Evolutionary conservation across 2,888 invertebrate species (phyloP), one percentile per base, ranked within the genome.

Genomic region (Masnerella sp.): DNA sequence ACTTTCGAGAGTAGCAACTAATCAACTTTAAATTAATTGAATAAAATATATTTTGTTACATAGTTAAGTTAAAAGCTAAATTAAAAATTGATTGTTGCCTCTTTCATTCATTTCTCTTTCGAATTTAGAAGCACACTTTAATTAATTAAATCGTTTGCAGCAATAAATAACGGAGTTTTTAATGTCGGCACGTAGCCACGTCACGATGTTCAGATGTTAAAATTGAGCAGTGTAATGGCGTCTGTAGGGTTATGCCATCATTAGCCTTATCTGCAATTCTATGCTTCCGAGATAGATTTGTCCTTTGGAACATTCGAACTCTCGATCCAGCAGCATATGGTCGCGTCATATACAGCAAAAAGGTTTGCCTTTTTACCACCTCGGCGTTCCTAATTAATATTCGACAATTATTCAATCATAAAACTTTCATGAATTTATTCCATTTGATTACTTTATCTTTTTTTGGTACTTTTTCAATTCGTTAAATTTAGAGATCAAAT

Each of bases 191-290:
- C 28, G 36, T 1, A 8, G n/a, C 28, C 1, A 15, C 7, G 7
- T n/a, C 8, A n/a, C 28, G 56, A 40, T n/a, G 32, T 42, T 56
- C 28, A 30, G 42, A 42, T 43, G 42, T 42, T 17, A 56, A 56
- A 56, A 42, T 56, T 9, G 28, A 54, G 30, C 40, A 14, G 14
- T n/a, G 5, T 9, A 7, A 12, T 12, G 14, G 42, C 1, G 7
- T 14, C 2, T n/a, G n/a, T 18, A 42, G 40, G 56, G 42, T 59
- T 47, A 25, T 14, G 15, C 17, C 32, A 15, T 40, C 49, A 32
- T 61, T 40, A 49, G 40, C 64, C 42, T 64, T 25, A 64, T 64
- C 52, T 64, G 52, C 64, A 64, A 64, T 64, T 64, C 64, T 64
- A 52, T 43, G 52, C 34, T 64, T 43, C 17, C 34, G 17, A 18